Evolutionary conservation across 2,888 invertebrate genomes (phyloP).

Genomic region (Stenurella melanura): DNA sequence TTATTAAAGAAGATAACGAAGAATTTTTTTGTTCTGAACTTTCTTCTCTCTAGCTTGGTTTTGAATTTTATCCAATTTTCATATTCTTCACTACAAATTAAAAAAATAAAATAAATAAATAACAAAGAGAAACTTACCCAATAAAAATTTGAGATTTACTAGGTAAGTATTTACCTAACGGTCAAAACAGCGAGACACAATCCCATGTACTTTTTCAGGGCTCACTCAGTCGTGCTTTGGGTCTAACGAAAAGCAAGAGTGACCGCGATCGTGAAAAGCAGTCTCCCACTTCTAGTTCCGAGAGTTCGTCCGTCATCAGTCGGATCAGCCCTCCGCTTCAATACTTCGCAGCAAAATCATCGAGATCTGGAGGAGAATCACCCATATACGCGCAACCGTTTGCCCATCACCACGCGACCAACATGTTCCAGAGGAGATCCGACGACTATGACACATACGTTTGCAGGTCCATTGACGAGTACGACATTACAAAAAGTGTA

Average conservation of each 20-base stretch:
- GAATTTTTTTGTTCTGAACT: no score
- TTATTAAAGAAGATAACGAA: no score
- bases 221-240: conserved; percentile 83
- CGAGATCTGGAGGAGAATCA: conserved; percentile 70
- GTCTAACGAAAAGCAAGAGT: conserved; percentile 75
- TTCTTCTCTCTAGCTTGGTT: no score
- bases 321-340: conserved; percentile 73
- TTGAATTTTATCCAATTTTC: no score
- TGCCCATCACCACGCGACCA: conserved; percentile 57
- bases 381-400: conserved; percentile 69
- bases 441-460: conserved; percentile 72
- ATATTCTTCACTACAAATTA: no score
- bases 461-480: conserved; percentile 60
- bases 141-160: not conserved
- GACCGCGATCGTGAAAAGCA: conserved; percentile 74
- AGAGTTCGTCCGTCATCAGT: conserved; percentile 77
- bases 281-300: conserved; percentile 82
- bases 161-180: conserved; percentile 19
- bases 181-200: not conserved
- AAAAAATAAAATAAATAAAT: no score
- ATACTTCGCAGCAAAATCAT: conserved; percentile 71
- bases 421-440: conserved; percentile 64
- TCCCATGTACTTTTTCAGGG: conserved; percentile 75
- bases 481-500: conserved; percentile 61
- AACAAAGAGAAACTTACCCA: not conserved